These are phyloP conservation scores for Hyalella azteca DNA, from an alignment of 2,888 invertebrate genomes.

Conservation along the genomic window DNA sequence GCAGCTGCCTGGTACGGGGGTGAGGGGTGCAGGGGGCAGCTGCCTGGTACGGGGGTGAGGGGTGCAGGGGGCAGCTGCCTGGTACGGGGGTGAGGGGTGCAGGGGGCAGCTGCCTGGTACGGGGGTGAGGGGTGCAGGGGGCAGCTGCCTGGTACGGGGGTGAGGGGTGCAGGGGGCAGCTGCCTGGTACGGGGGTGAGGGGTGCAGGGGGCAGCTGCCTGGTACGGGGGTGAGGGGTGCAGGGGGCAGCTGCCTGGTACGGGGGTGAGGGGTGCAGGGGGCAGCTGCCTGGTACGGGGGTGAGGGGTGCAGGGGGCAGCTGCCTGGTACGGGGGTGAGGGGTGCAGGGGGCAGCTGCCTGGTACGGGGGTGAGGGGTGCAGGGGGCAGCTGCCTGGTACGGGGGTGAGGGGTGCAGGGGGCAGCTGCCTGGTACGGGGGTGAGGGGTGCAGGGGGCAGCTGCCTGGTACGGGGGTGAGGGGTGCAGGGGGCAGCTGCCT, in stretches of 20 bases:
- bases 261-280: neutral
- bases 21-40: conserved; percentile 28
- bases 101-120: neutral
- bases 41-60: conserved; percentile 13
- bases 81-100: neutral
- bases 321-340: neutral
- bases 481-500: neutral
- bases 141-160: neutral
- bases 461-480: neutral
- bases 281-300: neutral
- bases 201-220: neutral
- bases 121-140: neutral
- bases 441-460: neutral
- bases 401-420: neutral
- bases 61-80: too few species aligned
- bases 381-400: neutral
- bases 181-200: neutral
- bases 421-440: neutral
- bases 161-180: neutral
- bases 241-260: neutral
- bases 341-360: too few species aligned
- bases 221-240: neutral
- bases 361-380: neutral
- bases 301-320: neutral
- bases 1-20: neutral